These are phyloP conservation scores for Mythimna albipuncta DNA, from an alignment of 2,888 invertebrate species.

Conservation along the genomic window DNA sequence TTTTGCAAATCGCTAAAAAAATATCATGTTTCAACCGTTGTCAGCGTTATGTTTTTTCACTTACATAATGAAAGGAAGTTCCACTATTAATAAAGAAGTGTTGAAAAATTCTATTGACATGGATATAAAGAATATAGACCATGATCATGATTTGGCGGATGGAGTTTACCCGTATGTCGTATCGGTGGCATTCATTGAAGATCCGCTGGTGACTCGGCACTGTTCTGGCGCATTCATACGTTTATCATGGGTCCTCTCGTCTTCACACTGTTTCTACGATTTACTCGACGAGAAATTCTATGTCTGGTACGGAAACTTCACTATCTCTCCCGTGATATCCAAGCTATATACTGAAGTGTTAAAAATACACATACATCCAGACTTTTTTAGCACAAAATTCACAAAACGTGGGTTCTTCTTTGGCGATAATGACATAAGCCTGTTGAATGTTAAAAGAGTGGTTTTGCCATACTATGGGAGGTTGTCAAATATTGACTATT, in stretches of 20 bases:
- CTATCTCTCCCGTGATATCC: slow-evolving; percentile 29
- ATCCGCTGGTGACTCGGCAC: slow-evolving; percentile 35
- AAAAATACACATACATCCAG: slow-evolving; percentile 43
- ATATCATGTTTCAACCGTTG: slow-evolving; percentile 24
- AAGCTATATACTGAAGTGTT: slow-evolving; percentile 25
- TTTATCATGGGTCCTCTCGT: slow-evolving; percentile 41
- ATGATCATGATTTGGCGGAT: slow-evolving; percentile 22
- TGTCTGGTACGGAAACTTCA: slow-evolving; percentile 51
- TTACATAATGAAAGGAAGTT: neutral
- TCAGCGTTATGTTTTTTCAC: slow-evolving; percentile 12
- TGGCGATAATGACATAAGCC: slow-evolving; percentile 47
- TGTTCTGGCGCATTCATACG: slow-evolving; percentile 43
- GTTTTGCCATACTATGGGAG: slow-evolving; percentile 15
- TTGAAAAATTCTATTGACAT: slow-evolving; percentile 7
- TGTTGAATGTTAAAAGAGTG: slow-evolving; percentile 24
- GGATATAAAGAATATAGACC: neutral
- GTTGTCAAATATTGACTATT: slow-evolving; percentile 36
- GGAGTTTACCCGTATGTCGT: slow-evolving; percentile 34
- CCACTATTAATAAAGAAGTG: neutral
- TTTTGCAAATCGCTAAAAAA: neutral
- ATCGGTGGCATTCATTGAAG: slow-evolving; percentile 9
- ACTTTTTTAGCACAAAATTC: slow-evolving; percentile 24
- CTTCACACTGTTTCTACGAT: slow-evolving; percentile 43
- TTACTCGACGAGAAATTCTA: slow-evolving; percentile 27
- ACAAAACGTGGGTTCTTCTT: slow-evolving; percentile 35